Evolutionary conservation across 2,888 invertebrate genomes (phyloP), one percentile per base, ranked within the genome.

Genomic region (Protula sp.): DNA sequence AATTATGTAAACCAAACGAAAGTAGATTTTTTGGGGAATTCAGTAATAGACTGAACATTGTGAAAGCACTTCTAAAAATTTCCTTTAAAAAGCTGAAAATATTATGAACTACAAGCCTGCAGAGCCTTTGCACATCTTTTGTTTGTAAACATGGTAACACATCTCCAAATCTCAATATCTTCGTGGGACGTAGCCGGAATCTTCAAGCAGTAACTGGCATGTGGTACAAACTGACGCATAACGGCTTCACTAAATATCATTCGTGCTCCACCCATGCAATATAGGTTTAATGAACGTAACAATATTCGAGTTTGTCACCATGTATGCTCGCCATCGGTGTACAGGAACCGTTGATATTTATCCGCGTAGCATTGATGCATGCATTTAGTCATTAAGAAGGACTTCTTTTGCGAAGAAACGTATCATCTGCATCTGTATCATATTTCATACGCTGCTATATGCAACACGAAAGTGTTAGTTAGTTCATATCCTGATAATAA

Each of bases 251-350:
- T 94, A 67, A 97, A 82, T 55, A 98, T 87, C 58, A 99, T 91
- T 0, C 98, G 97, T 0, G 99, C 97, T 0, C 99, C 99, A 30
- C 99, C 99, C 99, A 99, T 99, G 80, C 98, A 99, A 82, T 97
- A 99, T 82, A 99, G 99, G 78, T 95, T 93, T 59, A 95, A 88
- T 0, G 92, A 92, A 47, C 92, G 85, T 65, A 98, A 81, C 68
- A 98, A 88, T 65, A 84, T 72, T 90, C 92, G 69, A 98, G 81
- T 75, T 81, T 79, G 86, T 93, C 92, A 19, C 91, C 89, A 67
- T 93, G 86, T 48, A 99, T 89, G 81, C 95, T 99, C 98, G 81
- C 99, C 98, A 80, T 99, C 99, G 0, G 95, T 95, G 51, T 98
- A 86, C 83, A 98, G 87, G 78, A 95, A 99, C 95, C 97, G 99